Evolutionary conservation across 1,140 invertebrate species (phyloP), one percentile per base, ranked within the genome.

Genomic region (Xylocopa sonorina): DNA sequence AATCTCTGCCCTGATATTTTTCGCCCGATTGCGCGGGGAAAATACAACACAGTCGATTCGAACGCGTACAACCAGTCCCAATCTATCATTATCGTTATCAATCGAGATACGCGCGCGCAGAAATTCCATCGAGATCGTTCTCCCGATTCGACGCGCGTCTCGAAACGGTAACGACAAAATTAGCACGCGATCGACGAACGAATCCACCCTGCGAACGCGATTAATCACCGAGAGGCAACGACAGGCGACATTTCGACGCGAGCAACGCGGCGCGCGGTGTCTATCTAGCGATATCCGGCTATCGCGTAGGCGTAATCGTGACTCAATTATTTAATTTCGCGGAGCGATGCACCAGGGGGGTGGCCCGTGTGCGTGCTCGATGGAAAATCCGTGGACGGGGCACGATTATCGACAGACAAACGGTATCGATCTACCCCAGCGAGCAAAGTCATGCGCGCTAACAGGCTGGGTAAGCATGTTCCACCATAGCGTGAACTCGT

Each of bases 391-490:
- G 46, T 43, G 14, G 46, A 77, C 43, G 24, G 46, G 51, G 55
- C 55, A 67, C 51, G 53, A 67, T 64, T 71, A 64, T 76, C 75
- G 80, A 79, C 57, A 43, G 32, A 62, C 75, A 76, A 78, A 78
- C 58, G 79, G 60, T 80, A 85, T 85, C 71, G 81, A 85, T 83
- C 53, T 74, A 78, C 66, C 48, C 1, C 48, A n/a, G n/a, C 32
- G 6, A 43, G 41, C 38, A 68, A 81, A 84, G 78, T 64, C 68
- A 69, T 81, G 73, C 78, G 67, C 73, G 73, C 51, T 81, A 84
- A 84, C 81, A 64, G 71, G 60, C 43, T 27, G 62, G 68, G 48
- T 68, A 82, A 83, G 58, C 55, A 58, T 77, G 64, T 66, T 58
- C 57, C 64, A 68, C 57, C 67, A 38, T 74, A 60, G 38, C 51